Evolutionary conservation across 2,888 invertebrate species (phyloP).

Genomic region (Napeogenes sylphis): DNA sequence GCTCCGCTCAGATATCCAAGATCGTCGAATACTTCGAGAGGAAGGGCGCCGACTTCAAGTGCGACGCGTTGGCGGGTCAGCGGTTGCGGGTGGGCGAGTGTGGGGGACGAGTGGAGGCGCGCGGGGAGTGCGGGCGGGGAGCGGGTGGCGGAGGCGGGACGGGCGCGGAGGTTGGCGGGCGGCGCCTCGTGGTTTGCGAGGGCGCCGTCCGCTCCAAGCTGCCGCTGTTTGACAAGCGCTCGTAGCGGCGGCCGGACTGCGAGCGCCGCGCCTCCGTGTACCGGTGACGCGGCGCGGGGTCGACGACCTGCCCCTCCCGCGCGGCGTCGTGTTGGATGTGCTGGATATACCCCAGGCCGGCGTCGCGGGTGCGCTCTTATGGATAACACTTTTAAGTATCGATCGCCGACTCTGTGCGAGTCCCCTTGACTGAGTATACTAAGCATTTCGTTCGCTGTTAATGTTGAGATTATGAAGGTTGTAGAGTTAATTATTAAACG

Average conservation of each 20-base stretch:
- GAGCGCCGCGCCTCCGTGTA: conserved; percentile 21
- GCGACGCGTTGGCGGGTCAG: conserved; percentile 49
- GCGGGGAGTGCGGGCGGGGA: conserved; percentile 65
- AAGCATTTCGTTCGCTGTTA: conserved; percentile 41
- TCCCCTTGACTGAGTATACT: conserved; percentile 43
- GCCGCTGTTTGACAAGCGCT: conserved; percentile 86
- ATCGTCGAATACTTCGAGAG: conserved; percentile 94
- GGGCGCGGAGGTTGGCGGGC: conserved; percentile 36
- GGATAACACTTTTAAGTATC: conserved; percentile 8
- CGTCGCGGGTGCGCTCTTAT: conserved; percentile 5
- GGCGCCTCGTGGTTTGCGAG: conserved; percentile 87
- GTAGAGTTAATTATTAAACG: conserved; percentile 27
- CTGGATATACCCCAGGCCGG: conserved; percentile 4
- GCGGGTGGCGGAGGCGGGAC: conserved; percentile 57
- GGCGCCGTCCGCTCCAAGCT: conserved; percentile 92
- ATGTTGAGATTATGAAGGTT: conserved; percentile 39
- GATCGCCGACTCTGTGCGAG: conserved; percentile 9
- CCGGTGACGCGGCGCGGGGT: conserved; percentile 14
- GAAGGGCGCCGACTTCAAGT: conserved; percentile 80
- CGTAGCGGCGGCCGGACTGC: conserved; percentile 46
- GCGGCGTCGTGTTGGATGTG: conserved; percentile 4
- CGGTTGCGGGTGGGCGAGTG: conserved; percentile 29
- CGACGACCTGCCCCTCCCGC: not conserved
- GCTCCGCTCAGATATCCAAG: conserved; percentile 85
- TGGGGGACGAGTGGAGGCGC: conserved; percentile 25